Evolutionary conservation across 2,797 vertebrate species (phyloP), one percentile per base, ranked within the genome.

Genomic region (Phylloscopus collybita): DNA sequence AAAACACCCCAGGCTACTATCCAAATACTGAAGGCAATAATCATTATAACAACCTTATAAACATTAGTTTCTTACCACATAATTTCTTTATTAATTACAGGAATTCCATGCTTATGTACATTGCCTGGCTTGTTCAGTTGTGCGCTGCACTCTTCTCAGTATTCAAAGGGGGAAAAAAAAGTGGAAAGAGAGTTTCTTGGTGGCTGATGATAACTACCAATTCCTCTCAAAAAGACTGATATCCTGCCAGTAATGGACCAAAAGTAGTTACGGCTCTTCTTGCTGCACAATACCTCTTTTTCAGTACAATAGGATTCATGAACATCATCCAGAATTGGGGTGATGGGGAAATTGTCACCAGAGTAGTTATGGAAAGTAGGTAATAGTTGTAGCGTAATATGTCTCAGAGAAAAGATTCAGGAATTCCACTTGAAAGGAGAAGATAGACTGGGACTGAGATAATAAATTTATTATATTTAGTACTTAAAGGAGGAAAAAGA

Each of bases 91-190:
- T 85, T 34, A 69, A 71, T 65, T 66, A 40, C 9, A 73, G 47
- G 6, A 34, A 22, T 59, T 69, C 45, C 0, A 7, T 27, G 9
- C 0, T 0, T 53, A 4, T n/a, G 20, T n/a, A 11, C 4, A 2
- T 29, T 60, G 11, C 60, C 50, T 61, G 44, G 11, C 15, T 75
- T 50, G 3, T 8, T 82, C 16, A 23, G 16, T 14, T 53, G 80
- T 27, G 12, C 1, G 1, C 11, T 80, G 32, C 27, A 12, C 13
- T 11, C 44, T 81, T 56, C 34, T 62, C 38, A 54, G 6, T 12
- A 19, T 9, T 56, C 32, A 7, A 44, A 47, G 21, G 6, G 6
- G 8, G 11, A 34, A 57, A 45, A 59, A 25, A 4, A 30, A 34
- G 14, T 10, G 1, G 5, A 32, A 62, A 70, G 5, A 75, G 6